Conservation (phyloP, 2,888 invertebrate genomes). For the Nemapogon koenigi region DNA sequence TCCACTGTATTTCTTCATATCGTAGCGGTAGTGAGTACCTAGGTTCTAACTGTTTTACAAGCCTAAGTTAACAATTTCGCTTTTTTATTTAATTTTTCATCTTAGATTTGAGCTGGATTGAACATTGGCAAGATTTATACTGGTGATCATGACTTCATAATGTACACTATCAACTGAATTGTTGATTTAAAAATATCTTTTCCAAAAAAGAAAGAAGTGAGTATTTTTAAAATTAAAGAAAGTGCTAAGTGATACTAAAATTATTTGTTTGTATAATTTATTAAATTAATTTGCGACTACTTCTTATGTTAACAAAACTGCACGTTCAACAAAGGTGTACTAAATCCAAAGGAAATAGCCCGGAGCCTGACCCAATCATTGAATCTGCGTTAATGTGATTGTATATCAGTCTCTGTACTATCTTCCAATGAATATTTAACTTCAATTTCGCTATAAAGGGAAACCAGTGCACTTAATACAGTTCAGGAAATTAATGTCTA, state of each 20-base stretch:
- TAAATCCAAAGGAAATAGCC: too few relatives aligned
- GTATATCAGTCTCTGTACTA: slow-evolving; percentile 31
- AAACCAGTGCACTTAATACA: not conserved
- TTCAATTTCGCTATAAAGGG: slow-evolving; percentile 28
- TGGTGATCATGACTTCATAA: slow-evolving; percentile 1
- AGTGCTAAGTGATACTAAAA: not conserved
- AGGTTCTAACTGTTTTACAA: too few relatives aligned
- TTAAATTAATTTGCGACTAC: not conserved
- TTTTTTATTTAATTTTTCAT: too few relatives aligned
- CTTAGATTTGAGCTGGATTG: slow-evolving; percentile 25
- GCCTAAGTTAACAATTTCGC: too few relatives aligned
- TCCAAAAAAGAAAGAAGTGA: not conserved
- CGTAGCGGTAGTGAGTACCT: too few relatives aligned
- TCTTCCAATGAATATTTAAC: slow-evolving; percentile 49
- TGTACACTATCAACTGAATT: slow-evolving; percentile 9
- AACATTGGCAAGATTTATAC: not conserved
- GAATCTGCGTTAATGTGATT: slow-evolving; percentile 41
- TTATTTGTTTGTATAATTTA: not conserved
- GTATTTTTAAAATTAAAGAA: not conserved
- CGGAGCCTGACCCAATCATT: too few relatives aligned
- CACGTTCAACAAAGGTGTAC: not conserved
- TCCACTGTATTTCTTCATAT: too few relatives aligned
- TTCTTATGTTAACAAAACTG: too few relatives aligned
- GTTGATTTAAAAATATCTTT: not conserved
- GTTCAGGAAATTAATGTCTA: not conserved